Evolutionary conservation across 2,888 invertebrate species (phyloP).

Genomic region (Lydus trimaculatus): DNA sequence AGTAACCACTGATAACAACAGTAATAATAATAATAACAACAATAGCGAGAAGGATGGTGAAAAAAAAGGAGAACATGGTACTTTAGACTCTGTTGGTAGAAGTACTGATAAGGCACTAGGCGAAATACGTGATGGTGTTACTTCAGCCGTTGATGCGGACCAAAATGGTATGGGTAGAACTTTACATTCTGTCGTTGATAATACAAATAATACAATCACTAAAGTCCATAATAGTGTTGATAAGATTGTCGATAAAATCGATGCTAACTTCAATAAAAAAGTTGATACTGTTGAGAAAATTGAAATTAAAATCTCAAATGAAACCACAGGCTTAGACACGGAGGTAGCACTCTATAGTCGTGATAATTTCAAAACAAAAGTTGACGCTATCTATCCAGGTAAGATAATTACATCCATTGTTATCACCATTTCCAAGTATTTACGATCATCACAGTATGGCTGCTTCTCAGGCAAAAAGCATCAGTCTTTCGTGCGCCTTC

Average conservation of each 20-base stretch:
- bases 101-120: background rate
- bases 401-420: background rate
- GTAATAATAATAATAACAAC: background rate
- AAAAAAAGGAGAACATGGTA: constrained; percentile 16
- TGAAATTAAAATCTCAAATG: constrained; percentile 6
- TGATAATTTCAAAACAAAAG: constrained; percentile 63
- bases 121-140: background rate
- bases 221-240: background rate
- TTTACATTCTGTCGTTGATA: background rate
- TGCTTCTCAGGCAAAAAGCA: no score
- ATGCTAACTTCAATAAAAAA: background rate
- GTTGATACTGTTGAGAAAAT: constrained; percentile 8
- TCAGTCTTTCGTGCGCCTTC: no score
- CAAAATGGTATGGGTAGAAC: background rate
- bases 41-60: constrained; percentile 8
- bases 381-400: constrained; percentile 56
- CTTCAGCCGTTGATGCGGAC: background rate
- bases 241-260: background rate
- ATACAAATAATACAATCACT: background rate
- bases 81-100: constrained; percentile 22
- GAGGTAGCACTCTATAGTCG: constrained; percentile 66
- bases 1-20: background rate
- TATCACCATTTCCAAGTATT: no score
- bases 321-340: constrained; percentile 68
- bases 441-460: no score